A percentile compares a stretch with the other conserved stretches of the same genome.
Evolutionary conservation across 2,888 invertebrate genomes (phyloP).

Genomic region (Rotaria macrura): DNA sequence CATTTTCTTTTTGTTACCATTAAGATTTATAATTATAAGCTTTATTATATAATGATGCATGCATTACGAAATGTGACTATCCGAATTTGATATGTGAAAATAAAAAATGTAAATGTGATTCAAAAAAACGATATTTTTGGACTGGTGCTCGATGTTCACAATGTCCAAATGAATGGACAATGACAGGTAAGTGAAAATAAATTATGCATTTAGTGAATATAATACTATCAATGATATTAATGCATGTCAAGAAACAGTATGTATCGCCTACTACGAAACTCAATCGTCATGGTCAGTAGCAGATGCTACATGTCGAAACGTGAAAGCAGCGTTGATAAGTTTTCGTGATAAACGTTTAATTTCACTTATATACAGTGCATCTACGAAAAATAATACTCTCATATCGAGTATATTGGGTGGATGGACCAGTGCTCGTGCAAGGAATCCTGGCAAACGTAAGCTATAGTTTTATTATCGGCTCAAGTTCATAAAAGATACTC

Average conservation of each 20-base stretch:
- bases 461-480: too few species aligned
- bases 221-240: not conserved
- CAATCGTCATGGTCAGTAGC: not conserved
- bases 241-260: not conserved
- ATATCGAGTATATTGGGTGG: not conserved
- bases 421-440: not conserved
- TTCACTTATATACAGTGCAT: not conserved
- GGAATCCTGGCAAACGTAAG: too few species aligned
- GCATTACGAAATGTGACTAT: not conserved
- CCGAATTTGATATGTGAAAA: not conserved
- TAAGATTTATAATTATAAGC: not conserved
- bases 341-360: not conserved
- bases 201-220: not conserved
- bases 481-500: too few species aligned
- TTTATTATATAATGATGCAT: not conserved
- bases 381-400: accelerated
- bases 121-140: not conserved
- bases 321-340: not conserved
- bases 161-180: not conserved
- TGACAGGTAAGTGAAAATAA: not conserved
- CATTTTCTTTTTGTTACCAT: not conserved
- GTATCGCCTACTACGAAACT: not conserved
- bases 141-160: not conserved
- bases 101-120: not conserved
- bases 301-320: not conserved